phyloP scores from a whole-genome alignment of 2,797 vertebrate species.

The Mus minutoides region DNA sequence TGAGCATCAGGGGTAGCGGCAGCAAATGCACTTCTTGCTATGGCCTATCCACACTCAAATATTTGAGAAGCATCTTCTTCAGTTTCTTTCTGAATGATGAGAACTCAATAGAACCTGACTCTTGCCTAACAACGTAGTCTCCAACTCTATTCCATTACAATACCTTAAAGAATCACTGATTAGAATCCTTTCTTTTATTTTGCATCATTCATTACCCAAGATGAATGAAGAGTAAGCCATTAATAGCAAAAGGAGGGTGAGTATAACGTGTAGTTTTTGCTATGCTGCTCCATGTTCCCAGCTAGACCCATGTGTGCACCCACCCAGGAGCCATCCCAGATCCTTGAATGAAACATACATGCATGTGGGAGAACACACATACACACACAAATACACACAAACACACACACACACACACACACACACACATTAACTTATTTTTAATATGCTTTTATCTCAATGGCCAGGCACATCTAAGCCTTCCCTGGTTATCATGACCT shows the following conservation, averaged over 20 bases:
- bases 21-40: background rate
- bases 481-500: background rate
- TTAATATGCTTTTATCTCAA: background rate
- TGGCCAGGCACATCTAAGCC: background rate
- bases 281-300: background rate
- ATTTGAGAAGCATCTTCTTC: background rate
- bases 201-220: background rate
- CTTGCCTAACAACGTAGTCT: background rate
- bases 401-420: too few species aligned
- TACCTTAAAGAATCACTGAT: background rate
- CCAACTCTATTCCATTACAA: background rate
- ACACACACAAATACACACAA: too few species aligned
- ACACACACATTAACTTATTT: background rate
- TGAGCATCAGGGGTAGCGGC: background rate
- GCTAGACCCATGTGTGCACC: background rate
- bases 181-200: background rate
- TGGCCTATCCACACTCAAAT: background rate
- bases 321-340: background rate
- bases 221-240: background rate
- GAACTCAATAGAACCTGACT: background rate
- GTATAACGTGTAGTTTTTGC: background rate
- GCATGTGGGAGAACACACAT: too few species aligned
- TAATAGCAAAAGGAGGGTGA: background rate
- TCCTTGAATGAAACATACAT: background rate
- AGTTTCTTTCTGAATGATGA: background rate